Conservation (phyloP, 1,140 invertebrate genomes). For the Nymphalis io region DNA sequence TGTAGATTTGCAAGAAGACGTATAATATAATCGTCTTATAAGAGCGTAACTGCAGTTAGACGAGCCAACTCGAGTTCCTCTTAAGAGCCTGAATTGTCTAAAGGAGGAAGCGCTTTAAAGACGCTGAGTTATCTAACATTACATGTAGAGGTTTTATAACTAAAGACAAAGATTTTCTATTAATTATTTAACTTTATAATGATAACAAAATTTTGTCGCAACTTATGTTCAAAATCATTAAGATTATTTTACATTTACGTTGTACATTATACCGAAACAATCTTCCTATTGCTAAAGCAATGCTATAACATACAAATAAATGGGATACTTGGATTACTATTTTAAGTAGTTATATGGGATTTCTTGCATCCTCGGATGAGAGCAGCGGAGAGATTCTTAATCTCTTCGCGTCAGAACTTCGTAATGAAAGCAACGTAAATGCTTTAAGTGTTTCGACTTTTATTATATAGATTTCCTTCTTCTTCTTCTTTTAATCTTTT, state of each 20-base stretch:
- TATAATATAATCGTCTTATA: slow-evolving; percentile 8
- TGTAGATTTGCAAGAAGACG: slow-evolving; percentile 1
- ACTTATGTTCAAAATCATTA: not conserved
- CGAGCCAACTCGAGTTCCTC: slow-evolving; percentile 12
- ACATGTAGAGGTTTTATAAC: not conserved
- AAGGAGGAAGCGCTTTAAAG: slow-evolving; percentile 13
- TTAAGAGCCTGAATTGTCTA: slow-evolving; percentile 6
- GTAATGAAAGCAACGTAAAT: slow-evolving; percentile 31
- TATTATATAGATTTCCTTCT: slow-evolving; percentile 12
- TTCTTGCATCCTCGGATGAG: not conserved
- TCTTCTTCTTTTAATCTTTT: slow-evolving; percentile 24
- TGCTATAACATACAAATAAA: not conserved
- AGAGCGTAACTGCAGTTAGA: slow-evolving; percentile 15
- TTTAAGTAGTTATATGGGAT: slow-evolving; percentile 7
- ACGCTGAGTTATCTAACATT: slow-evolving; percentile 14
- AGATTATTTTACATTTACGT: not conserved
- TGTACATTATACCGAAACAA: not conserved
- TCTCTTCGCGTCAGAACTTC: slow-evolving; percentile 31
- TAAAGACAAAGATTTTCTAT: slow-evolving; percentile 1
- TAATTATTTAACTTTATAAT: not conserved
- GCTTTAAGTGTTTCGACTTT: slow-evolving; percentile 20
- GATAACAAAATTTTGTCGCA: too few species aligned
- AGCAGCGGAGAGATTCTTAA: slow-evolving; percentile 20
- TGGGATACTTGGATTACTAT: not conserved
- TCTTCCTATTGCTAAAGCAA: not conserved